Percentiles rank a stretch among this genome's conserved stretches.
These are phyloP conservation scores for Oenanthe melanoleuca DNA, from an alignment of 2,113 vertebrate species.

Conservation along the genomic window DNA sequence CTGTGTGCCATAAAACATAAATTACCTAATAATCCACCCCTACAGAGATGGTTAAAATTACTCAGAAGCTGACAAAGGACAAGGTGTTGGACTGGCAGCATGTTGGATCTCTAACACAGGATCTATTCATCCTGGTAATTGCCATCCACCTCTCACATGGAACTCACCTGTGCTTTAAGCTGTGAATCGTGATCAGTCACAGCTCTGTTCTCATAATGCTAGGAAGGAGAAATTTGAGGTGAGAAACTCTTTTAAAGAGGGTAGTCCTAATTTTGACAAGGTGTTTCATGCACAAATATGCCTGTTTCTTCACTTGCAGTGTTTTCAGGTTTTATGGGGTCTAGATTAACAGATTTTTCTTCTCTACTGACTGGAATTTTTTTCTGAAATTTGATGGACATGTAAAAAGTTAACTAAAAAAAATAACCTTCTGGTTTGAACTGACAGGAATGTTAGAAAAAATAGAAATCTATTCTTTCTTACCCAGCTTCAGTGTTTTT, in stretches of 20 bases:
- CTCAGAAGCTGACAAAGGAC: not conserved
- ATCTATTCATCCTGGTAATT: not conserved
- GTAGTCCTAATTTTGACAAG: not conserved
- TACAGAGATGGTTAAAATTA: not conserved
- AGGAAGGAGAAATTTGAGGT: not conserved
- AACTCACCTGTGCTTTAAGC: not conserved
- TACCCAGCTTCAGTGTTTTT: not conserved
- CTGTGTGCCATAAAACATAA: not conserved
- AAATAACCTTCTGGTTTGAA: not conserved
- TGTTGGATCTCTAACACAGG: not conserved
- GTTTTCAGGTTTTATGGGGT: not conserved
- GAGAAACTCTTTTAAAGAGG: not conserved
- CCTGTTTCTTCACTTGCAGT: not conserved
- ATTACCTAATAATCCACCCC: not conserved
- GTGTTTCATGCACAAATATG: not conserved
- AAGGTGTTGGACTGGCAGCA: not conserved
- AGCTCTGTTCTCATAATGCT: not conserved
- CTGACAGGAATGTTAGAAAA: not conserved
- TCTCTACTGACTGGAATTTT: not conserved
- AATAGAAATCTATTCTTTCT: not conserved
- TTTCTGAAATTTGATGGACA: not conserved
- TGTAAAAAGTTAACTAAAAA: not conserved
- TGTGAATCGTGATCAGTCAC: not conserved
- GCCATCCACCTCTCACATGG: not conserved
- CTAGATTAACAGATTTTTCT: not conserved